Conservation (phyloP, 1,140 invertebrate genomes). For the Pentalonia nigronervosa region DNA sequence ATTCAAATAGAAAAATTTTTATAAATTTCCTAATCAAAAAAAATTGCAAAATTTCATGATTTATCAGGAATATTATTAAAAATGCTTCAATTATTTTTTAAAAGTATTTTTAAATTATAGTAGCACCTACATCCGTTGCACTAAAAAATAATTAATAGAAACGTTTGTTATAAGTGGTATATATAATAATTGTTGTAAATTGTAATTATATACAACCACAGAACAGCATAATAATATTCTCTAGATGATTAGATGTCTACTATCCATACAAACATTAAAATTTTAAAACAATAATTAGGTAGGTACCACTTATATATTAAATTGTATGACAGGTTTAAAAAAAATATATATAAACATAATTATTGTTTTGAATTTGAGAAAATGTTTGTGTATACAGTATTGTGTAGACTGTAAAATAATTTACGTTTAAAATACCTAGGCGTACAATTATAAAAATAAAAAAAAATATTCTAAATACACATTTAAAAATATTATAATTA, state of each 20-base stretch:
- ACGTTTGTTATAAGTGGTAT: too few relatives aligned
- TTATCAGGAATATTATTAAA: too few relatives aligned
- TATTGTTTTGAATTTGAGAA: not conserved
- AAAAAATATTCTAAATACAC: not conserved
- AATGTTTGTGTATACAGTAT: not conserved
- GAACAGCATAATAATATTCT: not conserved
- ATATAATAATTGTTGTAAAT: too few relatives aligned
- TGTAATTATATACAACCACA: too few relatives aligned
- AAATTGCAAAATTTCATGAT: too few relatives aligned
- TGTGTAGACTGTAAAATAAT: not conserved
- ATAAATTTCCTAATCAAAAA: too few relatives aligned
- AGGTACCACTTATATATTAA: not conserved
- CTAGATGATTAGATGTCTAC: not conserved
- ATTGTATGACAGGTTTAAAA: not conserved
- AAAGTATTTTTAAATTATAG: too few relatives aligned
- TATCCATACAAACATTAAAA: not conserved
- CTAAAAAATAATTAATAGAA: too few relatives aligned
- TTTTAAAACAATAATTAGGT: not conserved
- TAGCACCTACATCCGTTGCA: too few relatives aligned
- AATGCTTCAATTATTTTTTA: too few relatives aligned
- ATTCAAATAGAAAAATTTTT: too few relatives aligned
- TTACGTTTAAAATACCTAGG: not conserved
- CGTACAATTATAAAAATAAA: not conserved
- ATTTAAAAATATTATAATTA: slow-evolving; percentile 1
- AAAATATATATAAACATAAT: not conserved